Evolutionary conservation across 2,797 vertebrate species (phyloP), one percentile per base, ranked within the genome.

Genomic region (Crenichthys baileyi): DNA sequence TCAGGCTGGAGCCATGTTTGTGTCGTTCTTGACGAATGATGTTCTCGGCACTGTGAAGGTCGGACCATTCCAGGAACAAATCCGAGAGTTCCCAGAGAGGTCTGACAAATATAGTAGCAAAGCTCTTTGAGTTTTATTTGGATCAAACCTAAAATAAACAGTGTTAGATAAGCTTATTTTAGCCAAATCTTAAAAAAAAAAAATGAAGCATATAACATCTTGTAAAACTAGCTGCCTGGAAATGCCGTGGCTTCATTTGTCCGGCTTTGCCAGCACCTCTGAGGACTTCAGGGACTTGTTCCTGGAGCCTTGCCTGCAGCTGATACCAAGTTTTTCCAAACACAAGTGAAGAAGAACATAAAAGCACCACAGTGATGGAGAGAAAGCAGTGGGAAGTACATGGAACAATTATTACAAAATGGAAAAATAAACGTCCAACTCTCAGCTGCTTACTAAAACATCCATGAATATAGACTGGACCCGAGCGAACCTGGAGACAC

Each of bases 1-100:
- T 60, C 65, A 51, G 51, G 77, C 68, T 51, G 60, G 80, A 74
- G 78, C 79, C 80, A 31, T 77, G 76, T 87, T 79, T 77, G 83
- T 72, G 78, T 78, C 80, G n/a, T 3, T 16, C 76, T 75, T 77
- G 75, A 70, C 72, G 75, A 82, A 79, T 29, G 15, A n/a, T 18
- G n/a, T 7, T 61, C 73, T 50, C 41, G 55, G 70, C 31, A 76
- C 67, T 22, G 39, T 78, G 88, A 77, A 79, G 81, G 63, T 39
- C 61, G 29, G 83, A 82, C 51, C 63, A 2, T 81, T 87, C 86
- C 90, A 86, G 46, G 76, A 91, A 89, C 91, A 87, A 88, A 85
- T 79, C 79, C 83, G 80, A 76, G 53, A 76, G 81, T 41, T 85
- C 46, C 72, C 24, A 55, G 78, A 79, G 0, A 24, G 16, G 31